Evolutionary conservation across 2,888 invertebrate species (phyloP), one percentile per base, ranked within the genome.

Genomic region (Epistrophe eligans): DNA sequence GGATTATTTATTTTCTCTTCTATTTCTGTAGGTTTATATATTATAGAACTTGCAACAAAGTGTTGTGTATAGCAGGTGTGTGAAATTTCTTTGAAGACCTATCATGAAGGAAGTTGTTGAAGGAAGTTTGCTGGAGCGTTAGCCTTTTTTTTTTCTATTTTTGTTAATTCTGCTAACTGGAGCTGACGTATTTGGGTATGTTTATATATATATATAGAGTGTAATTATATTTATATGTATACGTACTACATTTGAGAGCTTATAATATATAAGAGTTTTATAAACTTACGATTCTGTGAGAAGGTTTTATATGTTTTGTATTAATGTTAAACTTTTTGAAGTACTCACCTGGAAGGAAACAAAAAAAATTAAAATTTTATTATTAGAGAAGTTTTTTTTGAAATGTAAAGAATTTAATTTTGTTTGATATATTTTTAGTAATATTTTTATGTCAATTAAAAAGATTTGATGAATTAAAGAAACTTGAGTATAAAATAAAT

Each of bases 291-390:
- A 43, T 13, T 32, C 0, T n/a, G 15, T n/a, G 8, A 6, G 28
- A 28, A 11, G 24, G 52, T 38, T 52, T 24, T 35, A 40, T 24
- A 24, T 24, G 24, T 24, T 24, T 24, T 24, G 24, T 24, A 24
- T n/a, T n/a, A n/a, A n/a, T 60, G 38, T 52, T 6, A n/a, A 24
- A 70, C 55, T 70, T 70, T 24, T 43, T 48, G 13, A 45, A n/a
- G 70, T 71, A 83, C 83, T 83, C 60, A 83, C 79, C 73, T 83
- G 62, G 11, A 79, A 79, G n/a, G 15, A 73, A n/a, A 52, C 28
- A 28, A 52, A 35, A 28, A 60, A 64, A 58, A 58, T 11, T 35
- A 32, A 28, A 66, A 66, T 17, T 66, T 62, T 43, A 43, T 10
- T 9, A 62, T 62, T 62, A 62, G 24, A 62, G 10, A 43, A 28